Conservation (phyloP, 2,888 invertebrate genomes). For the Belgica antarctica region DNA sequence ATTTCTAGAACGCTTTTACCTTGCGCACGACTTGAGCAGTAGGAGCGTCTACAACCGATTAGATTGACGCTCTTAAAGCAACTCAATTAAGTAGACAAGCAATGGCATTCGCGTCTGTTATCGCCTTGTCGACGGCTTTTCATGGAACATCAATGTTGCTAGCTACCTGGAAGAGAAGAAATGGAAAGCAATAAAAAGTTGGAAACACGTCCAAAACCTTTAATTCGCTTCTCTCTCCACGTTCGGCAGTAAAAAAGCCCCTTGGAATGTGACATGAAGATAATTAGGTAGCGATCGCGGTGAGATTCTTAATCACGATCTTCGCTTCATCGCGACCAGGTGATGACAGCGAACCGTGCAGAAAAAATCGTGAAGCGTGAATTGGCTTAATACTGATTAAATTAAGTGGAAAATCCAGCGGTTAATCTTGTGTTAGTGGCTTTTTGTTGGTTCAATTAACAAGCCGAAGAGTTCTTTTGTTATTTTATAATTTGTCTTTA, state of each 20-base stretch:
- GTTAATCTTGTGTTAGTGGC: neutral
- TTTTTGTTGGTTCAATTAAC: constrained; percentile 9
- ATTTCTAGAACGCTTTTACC: no score
- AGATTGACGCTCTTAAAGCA: neutral
- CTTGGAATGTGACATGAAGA: constrained; percentile 2
- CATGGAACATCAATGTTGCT: constrained; percentile 18
- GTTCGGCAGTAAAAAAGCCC: neutral
- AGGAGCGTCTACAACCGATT: constrained; percentile 15
- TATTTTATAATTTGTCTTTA: neutral
- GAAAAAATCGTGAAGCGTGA: no score
- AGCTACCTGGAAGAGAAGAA: neutral
- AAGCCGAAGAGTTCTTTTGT: neutral
- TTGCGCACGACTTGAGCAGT: no score
- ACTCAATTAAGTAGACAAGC: neutral
- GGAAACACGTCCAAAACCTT: constrained; percentile 1
- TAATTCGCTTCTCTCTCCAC: neutral
- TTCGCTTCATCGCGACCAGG: neutral
- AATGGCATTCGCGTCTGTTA: constrained; percentile 8
- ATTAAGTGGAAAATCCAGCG: constrained; percentile 22
- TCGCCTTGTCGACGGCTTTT: constrained; percentile 5
- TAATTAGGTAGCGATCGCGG: constrained; percentile 14
- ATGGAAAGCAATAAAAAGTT: constrained; percentile 17
- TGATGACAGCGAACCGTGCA: neutral
- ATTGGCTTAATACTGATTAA: constrained; percentile 17
- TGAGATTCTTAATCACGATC: constrained; percentile 17